phyloP scores from a whole-genome alignment of 1,140 invertebrate genomes.

The Anoplophora glabripennis region DNA sequence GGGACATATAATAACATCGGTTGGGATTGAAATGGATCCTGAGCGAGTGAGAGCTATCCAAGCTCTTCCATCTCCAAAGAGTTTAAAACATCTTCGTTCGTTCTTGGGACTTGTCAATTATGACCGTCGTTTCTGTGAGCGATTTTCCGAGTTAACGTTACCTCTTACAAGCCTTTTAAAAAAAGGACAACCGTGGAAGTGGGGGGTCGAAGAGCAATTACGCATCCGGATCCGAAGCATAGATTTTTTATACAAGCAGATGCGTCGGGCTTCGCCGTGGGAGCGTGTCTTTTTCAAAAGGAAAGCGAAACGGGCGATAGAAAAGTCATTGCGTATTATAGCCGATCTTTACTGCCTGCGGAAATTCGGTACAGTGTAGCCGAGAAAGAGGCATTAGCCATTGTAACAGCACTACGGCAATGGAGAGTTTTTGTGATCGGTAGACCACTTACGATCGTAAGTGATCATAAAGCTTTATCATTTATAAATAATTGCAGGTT shows the following conservation, averaged over 20 bases:
- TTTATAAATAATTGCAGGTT: neutral
- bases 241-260: conserved; percentile 5
- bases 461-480: conserved; percentile 7
- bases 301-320: neutral
- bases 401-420: conserved; percentile 5
- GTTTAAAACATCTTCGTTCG: conserved; percentile 27
- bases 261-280: conserved; percentile 1
- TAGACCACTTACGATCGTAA: neutral
- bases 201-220: neutral
- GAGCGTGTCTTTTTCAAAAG: conserved; percentile 6
- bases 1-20: conserved; percentile 39
- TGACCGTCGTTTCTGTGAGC: conserved; percentile 39
- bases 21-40: conserved; percentile 23
- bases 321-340: neutral
- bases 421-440: conserved; percentile 8
- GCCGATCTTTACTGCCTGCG: neutral
- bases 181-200: too few relatives aligned
- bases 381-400: conserved; percentile 5
- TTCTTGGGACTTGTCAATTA: conserved; percentile 16
- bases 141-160: conserved; percentile 27
- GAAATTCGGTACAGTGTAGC: neutral
- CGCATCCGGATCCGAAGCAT: neutral
- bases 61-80: conserved; percentile 20
- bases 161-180: too few relatives aligned
- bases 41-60: conserved; percentile 25